Percentiles rank a stretch among this genome's conserved stretches.
These are phyloP conservation scores for Pammene aurita DNA, from an alignment of 2,888 invertebrate genomes.

Conservation along the genomic window DNA sequence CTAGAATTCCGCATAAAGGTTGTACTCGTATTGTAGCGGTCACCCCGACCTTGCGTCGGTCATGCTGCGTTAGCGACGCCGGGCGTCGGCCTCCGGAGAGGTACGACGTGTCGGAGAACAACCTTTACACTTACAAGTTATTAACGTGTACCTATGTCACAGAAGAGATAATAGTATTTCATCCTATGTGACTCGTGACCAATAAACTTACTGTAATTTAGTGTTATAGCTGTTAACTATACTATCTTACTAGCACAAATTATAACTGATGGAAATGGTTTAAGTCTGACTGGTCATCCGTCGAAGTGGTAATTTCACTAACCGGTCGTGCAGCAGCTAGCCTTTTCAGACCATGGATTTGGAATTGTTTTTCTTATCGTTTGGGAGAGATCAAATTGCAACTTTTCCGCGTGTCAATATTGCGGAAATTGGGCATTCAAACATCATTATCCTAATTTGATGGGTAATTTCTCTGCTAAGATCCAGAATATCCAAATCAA, in stretches of 20 bases:
- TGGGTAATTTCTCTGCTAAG: too few relatives aligned
- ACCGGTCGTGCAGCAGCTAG: too few relatives aligned
- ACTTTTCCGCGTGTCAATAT: too few relatives aligned
- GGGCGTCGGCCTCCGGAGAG: constrained; percentile 27
- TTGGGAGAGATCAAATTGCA: too few relatives aligned
- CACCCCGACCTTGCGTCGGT: constrained; percentile 39
- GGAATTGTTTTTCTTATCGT: too few relatives aligned
- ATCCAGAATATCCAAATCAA: too few relatives aligned
- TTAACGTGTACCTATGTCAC: background rate
- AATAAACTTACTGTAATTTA: constrained; percentile 10
- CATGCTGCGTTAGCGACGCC: constrained; percentile 22
- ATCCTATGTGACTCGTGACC: background rate
- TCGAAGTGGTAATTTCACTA: too few relatives aligned
- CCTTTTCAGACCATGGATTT: too few relatives aligned
- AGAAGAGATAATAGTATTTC: too few relatives aligned
- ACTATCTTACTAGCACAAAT: background rate
- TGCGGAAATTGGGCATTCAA: too few relatives aligned
- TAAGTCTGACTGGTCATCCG: background rate
- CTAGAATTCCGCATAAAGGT: background rate
- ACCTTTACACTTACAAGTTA: background rate
- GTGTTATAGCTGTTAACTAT: background rate
- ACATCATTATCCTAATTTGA: too few relatives aligned
- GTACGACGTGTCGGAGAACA: constrained; percentile 14
- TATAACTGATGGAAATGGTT: background rate
- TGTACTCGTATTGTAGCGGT: constrained; percentile 8